Evolutionary conservation across 1,140 invertebrate species (phyloP), one percentile per base, ranked within the genome.

Genomic region (Acromyrmex heyeri): DNA sequence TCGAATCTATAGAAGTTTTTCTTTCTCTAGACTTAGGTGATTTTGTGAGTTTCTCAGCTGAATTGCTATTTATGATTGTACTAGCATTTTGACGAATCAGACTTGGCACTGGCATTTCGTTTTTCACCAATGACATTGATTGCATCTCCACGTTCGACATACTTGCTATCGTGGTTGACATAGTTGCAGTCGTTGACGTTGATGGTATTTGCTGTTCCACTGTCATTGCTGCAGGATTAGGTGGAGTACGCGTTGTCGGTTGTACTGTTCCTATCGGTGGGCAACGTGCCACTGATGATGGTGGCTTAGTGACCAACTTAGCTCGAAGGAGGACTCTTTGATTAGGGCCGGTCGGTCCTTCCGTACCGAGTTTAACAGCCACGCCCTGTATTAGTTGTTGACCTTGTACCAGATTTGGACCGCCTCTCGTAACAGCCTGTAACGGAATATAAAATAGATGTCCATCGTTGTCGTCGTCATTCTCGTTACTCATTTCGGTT

Each of bases 361-460:
- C 96, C 0, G 96, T 96, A 14, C 96, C 97, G 27, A 97, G 92
- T 91, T 97, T 97, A 3, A 97, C 96, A 1, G 96, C 96, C 0
- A 97, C 96, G 2, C 97, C 97, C 87, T 97, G 96, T 78, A 97
- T 97, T 27, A 96, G 88, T 78, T 96, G 95, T 78, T 96, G 94
- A 3, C 94, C 93, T 72, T 93, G 94, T 38, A 87, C 94, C 53
- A 95, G 93, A 78, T 93, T 95, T 27, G 93, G 94, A 0, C 94
- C 95, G 16, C 94, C 95, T 21, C 94, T 94, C 3, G 95, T 95
- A 0, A 95, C 95, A 10, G 96, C 95, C 91, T 97, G 96, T 2
- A 97, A 88, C 0, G 97, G 97, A 92, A 97, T 97, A 85, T 97
- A 97, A 92, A 97, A 97, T n/a, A 97, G 94, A 64, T 97, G 96